These are phyloP conservation scores for Leptinotarsa undecemlineata DNA, from an alignment of 1,140 invertebrate species.

Conservation along the genomic window DNA sequence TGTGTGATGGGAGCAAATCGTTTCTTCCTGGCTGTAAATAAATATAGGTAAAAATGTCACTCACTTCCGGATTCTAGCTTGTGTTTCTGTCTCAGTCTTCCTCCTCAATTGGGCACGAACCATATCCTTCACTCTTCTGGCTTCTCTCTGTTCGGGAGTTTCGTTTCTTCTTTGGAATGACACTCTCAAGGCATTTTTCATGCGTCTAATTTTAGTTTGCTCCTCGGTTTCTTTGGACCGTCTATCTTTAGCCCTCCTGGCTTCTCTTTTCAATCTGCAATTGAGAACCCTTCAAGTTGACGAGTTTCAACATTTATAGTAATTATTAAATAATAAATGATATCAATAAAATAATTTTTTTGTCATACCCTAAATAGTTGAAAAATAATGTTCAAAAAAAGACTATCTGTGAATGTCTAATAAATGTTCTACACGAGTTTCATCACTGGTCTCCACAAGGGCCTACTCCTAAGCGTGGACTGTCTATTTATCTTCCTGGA, in stretches of 20 bases:
- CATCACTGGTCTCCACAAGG: no score
- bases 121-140: conserved; percentile 20
- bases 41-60: neutral
- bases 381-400: no score
- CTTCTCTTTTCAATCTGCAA: conserved; percentile 20
- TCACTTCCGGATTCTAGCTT: conserved; percentile 27
- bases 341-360: neutral
- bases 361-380: no score
- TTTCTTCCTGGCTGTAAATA: no score
- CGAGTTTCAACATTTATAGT: neutral
- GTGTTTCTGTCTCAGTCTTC: conserved; percentile 24
- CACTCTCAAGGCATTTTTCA: conserved; percentile 29
- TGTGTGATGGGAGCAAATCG: no score
- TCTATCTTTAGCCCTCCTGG: conserved; percentile 19
- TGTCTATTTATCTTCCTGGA: no score
- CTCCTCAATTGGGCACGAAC: conserved; percentile 19
- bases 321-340: neutral
- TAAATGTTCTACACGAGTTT: no score
- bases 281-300: neutral
- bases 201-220: conserved; percentile 16
- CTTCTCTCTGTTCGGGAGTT: conserved; percentile 22
- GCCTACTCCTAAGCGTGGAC: no score
- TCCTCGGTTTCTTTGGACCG: conserved; percentile 19
- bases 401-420: neutral
- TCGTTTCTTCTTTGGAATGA: conserved; percentile 20